A percentile compares a stretch with the other conserved stretches of the same genome.
Conservation (phyloP, 2,888 invertebrate species). For the Hetaerina titia region DNA sequence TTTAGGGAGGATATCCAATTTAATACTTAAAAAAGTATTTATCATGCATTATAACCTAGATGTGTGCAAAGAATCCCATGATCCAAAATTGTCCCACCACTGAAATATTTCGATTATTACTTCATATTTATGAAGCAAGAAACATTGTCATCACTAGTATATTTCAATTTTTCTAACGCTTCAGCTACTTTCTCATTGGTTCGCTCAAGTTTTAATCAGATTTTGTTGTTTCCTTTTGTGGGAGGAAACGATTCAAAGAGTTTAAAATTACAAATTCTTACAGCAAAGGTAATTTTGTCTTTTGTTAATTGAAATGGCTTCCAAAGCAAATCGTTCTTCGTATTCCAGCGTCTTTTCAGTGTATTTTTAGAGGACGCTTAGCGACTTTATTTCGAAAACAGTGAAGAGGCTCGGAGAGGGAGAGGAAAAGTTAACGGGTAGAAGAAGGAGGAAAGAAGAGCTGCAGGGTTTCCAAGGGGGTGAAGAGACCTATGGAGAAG, state of each 20-base stretch:
- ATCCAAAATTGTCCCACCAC: too few relatives aligned
- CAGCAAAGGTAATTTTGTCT: constrained; percentile 4
- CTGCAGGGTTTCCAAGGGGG: not conserved
- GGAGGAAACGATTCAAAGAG: not conserved
- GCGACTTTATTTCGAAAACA: not conserved
- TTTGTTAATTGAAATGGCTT: constrained; percentile 28
- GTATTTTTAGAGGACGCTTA: not conserved
- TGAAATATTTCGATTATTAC: too few relatives aligned
- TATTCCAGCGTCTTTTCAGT: not conserved
- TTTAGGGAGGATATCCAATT: too few relatives aligned
- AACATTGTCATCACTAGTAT: not conserved
- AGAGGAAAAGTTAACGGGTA: not conserved
- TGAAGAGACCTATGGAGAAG: not conserved
- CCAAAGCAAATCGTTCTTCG: not conserved
- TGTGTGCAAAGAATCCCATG: too few relatives aligned
- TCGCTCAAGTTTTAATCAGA: not conserved
- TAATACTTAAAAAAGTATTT: too few relatives aligned
- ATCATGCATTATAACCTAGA: too few relatives aligned
- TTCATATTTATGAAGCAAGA: not conserved
- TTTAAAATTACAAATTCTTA: constrained; percentile 27
- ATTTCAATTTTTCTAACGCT: not conserved
- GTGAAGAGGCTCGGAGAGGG: not conserved
- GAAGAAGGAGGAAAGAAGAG: not conserved
- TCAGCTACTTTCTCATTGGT: not conserved
- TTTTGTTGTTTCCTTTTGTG: not conserved